Base-by-base conservation (phyloP, 2,113 vertebrate genomes). In the Oplegnathus fasciatus region DNA sequence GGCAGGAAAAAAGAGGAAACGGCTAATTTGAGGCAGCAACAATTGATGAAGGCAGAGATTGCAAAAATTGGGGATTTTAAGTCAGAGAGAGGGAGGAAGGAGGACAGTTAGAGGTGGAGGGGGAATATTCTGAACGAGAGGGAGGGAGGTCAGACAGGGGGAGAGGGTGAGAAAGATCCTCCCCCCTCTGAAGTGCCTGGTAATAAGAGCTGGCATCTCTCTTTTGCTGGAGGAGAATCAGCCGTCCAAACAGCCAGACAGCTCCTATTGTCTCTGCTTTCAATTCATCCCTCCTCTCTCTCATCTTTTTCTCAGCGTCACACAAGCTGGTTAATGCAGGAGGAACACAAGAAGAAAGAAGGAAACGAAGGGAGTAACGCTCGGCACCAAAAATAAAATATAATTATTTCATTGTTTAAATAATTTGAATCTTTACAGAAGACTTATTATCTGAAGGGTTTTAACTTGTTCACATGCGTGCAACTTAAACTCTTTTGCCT, bases 211-310 rank as follows among this genome's bases (percentile, higher is more conserved):
- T 78, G 34, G 60, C 52, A 74, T 86, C 67, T 78, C 87, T 84
- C 73, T 76, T 75, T 42, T 85, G 84, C 80, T 69, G 52, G 48
- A 58, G 68, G 40, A 89, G 55, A 65, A 83, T 74, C 64, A 32
- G 57, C 18, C 46, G 20, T 58, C 74, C 65, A 85, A 65, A 84
- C 75, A 78, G 9, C 6, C 88, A 84, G 42, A 73, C 79, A 17
- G 69, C 83, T 82, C 60, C 67, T 58, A 61, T 80, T 84, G 78
- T 88, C 78, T 84, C 62, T 75, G 78, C 80, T 81, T 83, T 78
- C 68, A 84, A 1, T 75, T 74, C 57, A 30, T 75, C 73, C 61
- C 62, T 57, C 34, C 48, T 30, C 40, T 60, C 52, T 52, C 37
- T 46, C 66, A 77, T 85, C 48, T 69, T 64, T 78, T 68, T 83